A percentile compares a stretch with the other conserved stretches of the same genome.
phyloP scores from a whole-genome alignment of 2,888 invertebrate genomes.

The Perdita meconis region DNA sequence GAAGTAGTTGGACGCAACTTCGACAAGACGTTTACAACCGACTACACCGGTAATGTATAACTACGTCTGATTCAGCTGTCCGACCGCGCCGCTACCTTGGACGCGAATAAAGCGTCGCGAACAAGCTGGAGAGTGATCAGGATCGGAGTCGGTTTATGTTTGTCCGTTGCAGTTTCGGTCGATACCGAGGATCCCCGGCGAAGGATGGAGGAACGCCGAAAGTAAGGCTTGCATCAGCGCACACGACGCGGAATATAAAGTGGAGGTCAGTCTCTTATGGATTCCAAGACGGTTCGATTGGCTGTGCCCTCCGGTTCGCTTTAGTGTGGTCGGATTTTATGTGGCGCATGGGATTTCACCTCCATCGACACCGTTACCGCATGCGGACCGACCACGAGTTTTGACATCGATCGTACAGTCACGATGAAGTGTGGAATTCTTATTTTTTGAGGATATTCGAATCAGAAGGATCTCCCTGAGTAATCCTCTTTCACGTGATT shows the following conservation, averaged over 20 bases:
- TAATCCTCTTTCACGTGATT: too few species aligned
- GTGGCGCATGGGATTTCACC: slow-evolving; percentile 61
- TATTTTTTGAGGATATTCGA: neutral
- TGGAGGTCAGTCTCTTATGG: slow-evolving; percentile 70
- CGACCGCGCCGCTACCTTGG: slow-evolving; percentile 37
- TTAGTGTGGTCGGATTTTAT: slow-evolving; percentile 53
- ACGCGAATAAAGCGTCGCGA: slow-evolving; percentile 65
- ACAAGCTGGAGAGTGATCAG: slow-evolving; percentile 53
- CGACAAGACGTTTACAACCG: slow-evolving; percentile 66
- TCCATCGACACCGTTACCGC: neutral
- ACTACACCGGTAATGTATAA: slow-evolving; percentile 39
- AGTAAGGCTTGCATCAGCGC: slow-evolving; percentile 76
- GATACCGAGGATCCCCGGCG: slow-evolving; percentile 37
- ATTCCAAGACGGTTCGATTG: slow-evolving; percentile 63
- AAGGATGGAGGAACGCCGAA: slow-evolving; percentile 31
- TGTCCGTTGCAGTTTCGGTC: slow-evolving; percentile 41
- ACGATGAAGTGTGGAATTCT: neutral
- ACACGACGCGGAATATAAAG: slow-evolving; percentile 77
- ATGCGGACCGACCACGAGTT: neutral
- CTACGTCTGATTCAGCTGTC: slow-evolving; percentile 68
- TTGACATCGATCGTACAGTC: neutral
- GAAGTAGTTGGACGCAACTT: too few species aligned
- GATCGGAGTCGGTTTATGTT: slow-evolving; percentile 63
- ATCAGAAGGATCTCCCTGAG: too few species aligned
- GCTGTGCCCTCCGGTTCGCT: slow-evolving; percentile 28